phyloP scores from a whole-genome alignment of 2,797 vertebrate genomes.

The Darevskia nairensis region DNA sequence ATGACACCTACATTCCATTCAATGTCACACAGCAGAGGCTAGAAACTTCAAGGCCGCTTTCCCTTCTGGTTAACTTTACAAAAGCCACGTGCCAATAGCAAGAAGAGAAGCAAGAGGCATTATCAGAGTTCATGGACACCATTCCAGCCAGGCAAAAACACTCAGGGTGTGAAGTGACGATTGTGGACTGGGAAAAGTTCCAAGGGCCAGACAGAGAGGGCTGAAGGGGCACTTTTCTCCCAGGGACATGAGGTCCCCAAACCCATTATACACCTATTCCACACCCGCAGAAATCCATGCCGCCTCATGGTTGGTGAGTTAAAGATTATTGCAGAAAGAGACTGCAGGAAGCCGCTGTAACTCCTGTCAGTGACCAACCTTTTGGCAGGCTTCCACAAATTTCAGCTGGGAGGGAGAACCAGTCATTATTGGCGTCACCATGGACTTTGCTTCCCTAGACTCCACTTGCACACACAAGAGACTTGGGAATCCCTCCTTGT shows the following conservation, averaged over 20 bases:
- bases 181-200: too few relatives aligned
- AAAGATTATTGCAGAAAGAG: too few relatives aligned
- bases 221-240: too few relatives aligned
- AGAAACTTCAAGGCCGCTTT: neutral
- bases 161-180: too few relatives aligned
- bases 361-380: neutral
- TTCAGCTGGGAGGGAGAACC: neutral
- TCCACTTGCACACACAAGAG: neutral
- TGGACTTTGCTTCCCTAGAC: neutral
- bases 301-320: neutral
- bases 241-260: too few relatives aligned
- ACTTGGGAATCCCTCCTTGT: neutral
- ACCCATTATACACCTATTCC: neutral
- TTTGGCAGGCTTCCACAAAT: neutral
- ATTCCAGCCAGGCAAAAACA: too few relatives aligned
- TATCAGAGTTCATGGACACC: too few relatives aligned
- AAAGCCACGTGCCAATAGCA: neutral
- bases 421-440: neutral
- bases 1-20: neutral
- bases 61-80: neutral
- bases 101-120: too few relatives aligned
- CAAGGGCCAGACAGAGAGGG: too few relatives aligned
- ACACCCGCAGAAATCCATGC: neutral
- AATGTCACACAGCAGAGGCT: neutral
- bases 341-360: neutral